These are phyloP conservation scores for Brenthis hecate DNA, from an alignment of 2,888 invertebrate species.

Conservation along the genomic window DNA sequence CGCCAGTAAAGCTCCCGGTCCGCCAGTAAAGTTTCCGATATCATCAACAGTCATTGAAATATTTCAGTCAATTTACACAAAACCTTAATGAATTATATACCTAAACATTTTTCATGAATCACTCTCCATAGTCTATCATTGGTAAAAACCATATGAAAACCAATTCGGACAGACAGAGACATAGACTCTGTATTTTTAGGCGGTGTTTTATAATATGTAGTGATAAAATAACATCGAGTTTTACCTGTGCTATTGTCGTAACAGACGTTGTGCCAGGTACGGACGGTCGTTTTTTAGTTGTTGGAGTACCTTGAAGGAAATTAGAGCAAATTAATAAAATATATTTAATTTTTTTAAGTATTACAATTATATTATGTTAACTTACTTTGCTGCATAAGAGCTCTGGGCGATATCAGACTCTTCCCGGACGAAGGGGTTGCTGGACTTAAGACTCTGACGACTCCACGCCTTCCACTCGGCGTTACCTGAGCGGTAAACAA, in stretches of 20 bases:
- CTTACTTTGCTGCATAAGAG: constrained; percentile 69
- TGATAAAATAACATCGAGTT: not conserved
- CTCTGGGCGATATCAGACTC: constrained; percentile 77
- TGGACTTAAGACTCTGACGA: constrained; percentile 72
- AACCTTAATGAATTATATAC: too few species aligned
- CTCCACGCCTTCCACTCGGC: constrained; percentile 60
- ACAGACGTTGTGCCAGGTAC: constrained; percentile 53
- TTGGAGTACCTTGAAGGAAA: constrained; percentile 44
- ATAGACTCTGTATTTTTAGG: too few species aligned
- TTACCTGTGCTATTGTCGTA: constrained; percentile 63
- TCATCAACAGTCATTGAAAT: too few species aligned
- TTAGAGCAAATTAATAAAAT: not conserved
- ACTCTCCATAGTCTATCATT: too few species aligned
- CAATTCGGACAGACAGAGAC: too few species aligned
- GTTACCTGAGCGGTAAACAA: constrained; percentile 46
- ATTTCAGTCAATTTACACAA: too few species aligned
- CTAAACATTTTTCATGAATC: too few species aligned
- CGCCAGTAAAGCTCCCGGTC: too few species aligned
- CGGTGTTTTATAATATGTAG: too few species aligned
- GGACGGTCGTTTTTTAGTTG: constrained; percentile 59
- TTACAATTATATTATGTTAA: constrained; percentile 5
- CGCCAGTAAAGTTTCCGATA: too few species aligned
- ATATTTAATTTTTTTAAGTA: not conserved
- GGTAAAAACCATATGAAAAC: too few species aligned
- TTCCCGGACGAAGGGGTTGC: constrained; percentile 71